A percentile compares a stretch with the other conserved stretches of the same genome.
These are phyloP conservation scores for Leucophora obtusa DNA, from an alignment of 2,888 invertebrate genomes.

Conservation along the genomic window DNA sequence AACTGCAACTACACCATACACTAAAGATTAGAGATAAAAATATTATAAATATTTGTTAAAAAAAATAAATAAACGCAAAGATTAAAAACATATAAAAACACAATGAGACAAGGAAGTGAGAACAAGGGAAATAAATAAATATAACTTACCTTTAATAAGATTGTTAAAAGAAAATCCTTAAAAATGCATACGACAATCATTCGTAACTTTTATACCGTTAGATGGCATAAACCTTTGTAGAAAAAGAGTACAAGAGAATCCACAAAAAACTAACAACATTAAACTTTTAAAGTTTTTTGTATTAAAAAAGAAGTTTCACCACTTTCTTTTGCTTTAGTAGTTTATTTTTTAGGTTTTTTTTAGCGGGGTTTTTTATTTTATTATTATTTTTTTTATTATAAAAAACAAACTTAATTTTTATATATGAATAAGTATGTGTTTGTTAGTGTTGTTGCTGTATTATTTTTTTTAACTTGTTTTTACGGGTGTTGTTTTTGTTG, in stretches of 20 bases:
- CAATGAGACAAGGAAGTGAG: background rate
- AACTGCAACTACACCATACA: conserved; percentile 21
- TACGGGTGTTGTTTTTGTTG: conserved; percentile 45
- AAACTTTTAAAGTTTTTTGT: conserved; percentile 6
- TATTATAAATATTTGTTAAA: conserved; percentile 21
- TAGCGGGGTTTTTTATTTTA: conserved; percentile 54
- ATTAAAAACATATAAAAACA: background rate
- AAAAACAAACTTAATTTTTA: conserved; percentile 55
- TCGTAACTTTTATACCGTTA: background rate
- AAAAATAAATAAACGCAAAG: conserved; percentile 9
- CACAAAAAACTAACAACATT: conserved; percentile 13
- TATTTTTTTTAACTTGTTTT: conserved; percentile 56
- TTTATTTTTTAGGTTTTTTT: conserved; percentile 43
- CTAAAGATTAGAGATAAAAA: conserved; percentile 29
- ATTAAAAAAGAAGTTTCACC: conserved; percentile 60
- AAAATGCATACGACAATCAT: conserved; percentile 25
- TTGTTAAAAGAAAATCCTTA: conserved; percentile 25
- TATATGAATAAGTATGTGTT: conserved; percentile 52
- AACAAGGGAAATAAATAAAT: background rate
- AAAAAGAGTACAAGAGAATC: conserved; percentile 18
- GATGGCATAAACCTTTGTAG: conserved; percentile 4
- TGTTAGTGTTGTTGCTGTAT: conserved; percentile 5
- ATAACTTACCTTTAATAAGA: conserved; percentile 40
- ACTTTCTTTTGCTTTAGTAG: conserved; percentile 60
- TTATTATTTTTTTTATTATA: conserved; percentile 24